Percentiles rank a stretch among this genome's conserved stretches.
Evolutionary conservation across 2,113 vertebrate genomes (phyloP).

Genomic region (Mormoops blainvillei): DNA sequence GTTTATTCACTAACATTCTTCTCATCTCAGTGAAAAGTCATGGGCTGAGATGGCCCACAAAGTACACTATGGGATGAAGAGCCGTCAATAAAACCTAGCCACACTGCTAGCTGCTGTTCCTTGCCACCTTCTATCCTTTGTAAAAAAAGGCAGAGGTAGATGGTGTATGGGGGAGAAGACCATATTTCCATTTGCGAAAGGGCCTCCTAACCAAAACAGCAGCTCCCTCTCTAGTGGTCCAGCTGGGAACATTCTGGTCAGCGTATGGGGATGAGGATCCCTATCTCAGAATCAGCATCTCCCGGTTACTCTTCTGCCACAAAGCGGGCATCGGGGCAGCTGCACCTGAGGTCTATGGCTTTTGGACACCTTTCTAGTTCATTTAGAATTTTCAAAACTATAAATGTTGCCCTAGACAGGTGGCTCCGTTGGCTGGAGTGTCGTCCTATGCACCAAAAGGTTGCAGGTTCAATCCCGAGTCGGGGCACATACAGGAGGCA

Average conservation of each 20-base stretch:
- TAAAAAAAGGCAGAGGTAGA: not conserved
- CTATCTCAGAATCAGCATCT: not conserved
- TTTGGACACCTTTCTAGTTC: not conserved
- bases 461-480: too few relatives aligned
- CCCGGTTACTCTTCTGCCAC: not conserved
- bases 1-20: not conserved
- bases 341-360: not conserved
- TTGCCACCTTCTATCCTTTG: not conserved
- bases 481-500: too few relatives aligned
- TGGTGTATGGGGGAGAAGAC: not conserved
- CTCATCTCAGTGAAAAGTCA: not conserved
- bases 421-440: too few relatives aligned
- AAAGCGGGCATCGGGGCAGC: not conserved
- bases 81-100: not conserved
- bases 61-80: not conserved
- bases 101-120: not conserved
- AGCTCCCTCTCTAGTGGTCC: not conserved
- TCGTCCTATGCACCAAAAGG: too few relatives aligned
- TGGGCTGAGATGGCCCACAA: not conserved
- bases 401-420: not conserved
- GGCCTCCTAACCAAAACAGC: not conserved
- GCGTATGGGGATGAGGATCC: accelerated
- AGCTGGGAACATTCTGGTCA: not conserved
- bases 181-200: not conserved
- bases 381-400: not conserved